Evolutionary conservation across 2,113 vertebrate genomes (phyloP).

Genomic region (Chauna torquata): DNA sequence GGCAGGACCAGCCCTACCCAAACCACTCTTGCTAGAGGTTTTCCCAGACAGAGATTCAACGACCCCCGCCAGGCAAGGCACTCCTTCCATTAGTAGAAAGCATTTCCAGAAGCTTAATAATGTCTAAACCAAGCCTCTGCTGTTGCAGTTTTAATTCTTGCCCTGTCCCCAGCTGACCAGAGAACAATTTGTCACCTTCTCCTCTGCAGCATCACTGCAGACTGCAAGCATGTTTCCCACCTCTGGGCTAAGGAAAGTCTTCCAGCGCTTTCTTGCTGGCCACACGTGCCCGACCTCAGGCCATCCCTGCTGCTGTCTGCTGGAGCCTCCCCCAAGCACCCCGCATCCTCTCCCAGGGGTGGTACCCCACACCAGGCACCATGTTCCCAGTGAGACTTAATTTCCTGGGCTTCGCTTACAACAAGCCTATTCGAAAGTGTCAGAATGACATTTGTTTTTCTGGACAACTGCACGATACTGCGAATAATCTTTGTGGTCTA

Average conservation of each 20-base stretch:
- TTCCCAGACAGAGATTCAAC: background rate
- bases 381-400: background rate
- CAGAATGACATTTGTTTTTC: background rate
- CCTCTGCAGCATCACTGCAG: background rate
- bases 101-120: background rate
- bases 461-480: background rate
- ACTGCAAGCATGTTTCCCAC: background rate
- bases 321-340: background rate
- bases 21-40: background rate
- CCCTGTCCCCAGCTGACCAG: background rate
- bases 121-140: background rate
- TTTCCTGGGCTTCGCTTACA: background rate
- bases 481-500: background rate
- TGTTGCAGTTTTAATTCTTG: background rate
- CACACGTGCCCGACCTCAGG: background rate
- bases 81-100: background rate
- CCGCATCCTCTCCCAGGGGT: background rate
- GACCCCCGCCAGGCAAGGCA: background rate
- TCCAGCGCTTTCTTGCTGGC: background rate
- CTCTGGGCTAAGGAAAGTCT: background rate
- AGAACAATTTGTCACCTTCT: background rate
- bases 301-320: background rate
- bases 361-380: background rate
- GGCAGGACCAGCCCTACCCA: background rate
- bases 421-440: background rate